A percentile compares a stretch with the other conserved stretches of the same genome.
phyloP scores from a whole-genome alignment of 2,888 invertebrate species.

The Polyommatus iphigenia region DNA sequence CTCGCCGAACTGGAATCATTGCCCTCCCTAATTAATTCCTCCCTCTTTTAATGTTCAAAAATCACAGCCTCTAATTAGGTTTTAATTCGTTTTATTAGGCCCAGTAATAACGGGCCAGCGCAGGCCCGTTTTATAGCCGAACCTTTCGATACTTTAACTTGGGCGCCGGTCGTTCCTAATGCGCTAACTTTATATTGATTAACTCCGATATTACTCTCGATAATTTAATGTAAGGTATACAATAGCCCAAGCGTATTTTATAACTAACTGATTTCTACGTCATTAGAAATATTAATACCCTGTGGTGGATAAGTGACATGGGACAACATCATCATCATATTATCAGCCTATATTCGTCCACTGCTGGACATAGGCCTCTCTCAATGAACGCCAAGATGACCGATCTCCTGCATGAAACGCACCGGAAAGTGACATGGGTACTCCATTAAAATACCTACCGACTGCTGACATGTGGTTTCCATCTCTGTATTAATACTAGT shows the following conservation, averaged over 20 bases:
- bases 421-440: too few relatives aligned
- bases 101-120: conserved; percentile 60
- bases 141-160: conserved; percentile 49
- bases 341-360: too few relatives aligned
- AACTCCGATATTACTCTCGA: conserved; percentile 33
- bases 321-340: too few relatives aligned
- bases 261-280: not conserved
- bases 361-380: too few relatives aligned
- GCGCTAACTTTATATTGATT: conserved; percentile 39
- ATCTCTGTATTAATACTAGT: too few relatives aligned
- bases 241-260: not conserved
- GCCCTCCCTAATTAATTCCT: conserved; percentile 77
- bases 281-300: too few relatives aligned
- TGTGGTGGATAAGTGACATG: too few relatives aligned
- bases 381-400: too few relatives aligned
- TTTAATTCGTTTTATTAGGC: conserved; percentile 79
- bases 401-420: too few relatives aligned
- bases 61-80: conserved; percentile 78
- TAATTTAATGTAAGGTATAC: conserved; percentile 21
- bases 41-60: conserved; percentile 79
- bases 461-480: too few relatives aligned
- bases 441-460: too few relatives aligned
- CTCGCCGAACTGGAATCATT: conserved; percentile 75
- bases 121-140: conserved; percentile 51
- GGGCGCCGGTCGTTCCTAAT: conserved; percentile 40